These are phyloP conservation scores for Prinia subflava DNA, from an alignment of 2,113 vertebrate species.

Conservation along the genomic window DNA sequence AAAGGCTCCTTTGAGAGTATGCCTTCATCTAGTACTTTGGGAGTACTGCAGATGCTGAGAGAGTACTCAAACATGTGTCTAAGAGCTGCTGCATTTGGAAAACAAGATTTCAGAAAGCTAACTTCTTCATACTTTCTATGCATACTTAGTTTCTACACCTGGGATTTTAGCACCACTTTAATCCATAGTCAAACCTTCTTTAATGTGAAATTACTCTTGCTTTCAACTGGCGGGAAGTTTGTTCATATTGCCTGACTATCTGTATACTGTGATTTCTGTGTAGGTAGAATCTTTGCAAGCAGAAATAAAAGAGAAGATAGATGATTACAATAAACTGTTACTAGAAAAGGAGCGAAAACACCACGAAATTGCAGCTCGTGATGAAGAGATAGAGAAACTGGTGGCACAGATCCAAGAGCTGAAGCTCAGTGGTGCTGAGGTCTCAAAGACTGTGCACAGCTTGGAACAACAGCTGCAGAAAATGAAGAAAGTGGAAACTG, in stretches of 20 bases:
- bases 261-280: background rate
- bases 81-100: background rate
- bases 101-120: background rate
- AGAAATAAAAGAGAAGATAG: constrained; percentile 82
- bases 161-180: background rate
- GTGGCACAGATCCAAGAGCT: constrained; percentile 76
- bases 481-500: constrained; percentile 75
- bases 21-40: background rate
- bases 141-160: background rate
- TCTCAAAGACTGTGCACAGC: constrained; percentile 42
- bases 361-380: constrained; percentile 76
- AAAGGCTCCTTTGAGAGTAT: background rate
- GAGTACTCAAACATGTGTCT: background rate
- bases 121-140: background rate
- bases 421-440: constrained; percentile 70
- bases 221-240: background rate
- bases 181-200: background rate
- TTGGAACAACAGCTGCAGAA: constrained; percentile 85
- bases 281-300: constrained; percentile 88
- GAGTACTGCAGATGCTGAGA: background rate
- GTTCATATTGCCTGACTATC: background rate
- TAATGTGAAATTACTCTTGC: background rate
- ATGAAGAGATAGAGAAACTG: constrained; percentile 86
- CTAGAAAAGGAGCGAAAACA: constrained; percentile 81
- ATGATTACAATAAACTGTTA: constrained; percentile 79